Conservation (phyloP, 1,140 invertebrate species). For the Plectus sambesii region DNA sequence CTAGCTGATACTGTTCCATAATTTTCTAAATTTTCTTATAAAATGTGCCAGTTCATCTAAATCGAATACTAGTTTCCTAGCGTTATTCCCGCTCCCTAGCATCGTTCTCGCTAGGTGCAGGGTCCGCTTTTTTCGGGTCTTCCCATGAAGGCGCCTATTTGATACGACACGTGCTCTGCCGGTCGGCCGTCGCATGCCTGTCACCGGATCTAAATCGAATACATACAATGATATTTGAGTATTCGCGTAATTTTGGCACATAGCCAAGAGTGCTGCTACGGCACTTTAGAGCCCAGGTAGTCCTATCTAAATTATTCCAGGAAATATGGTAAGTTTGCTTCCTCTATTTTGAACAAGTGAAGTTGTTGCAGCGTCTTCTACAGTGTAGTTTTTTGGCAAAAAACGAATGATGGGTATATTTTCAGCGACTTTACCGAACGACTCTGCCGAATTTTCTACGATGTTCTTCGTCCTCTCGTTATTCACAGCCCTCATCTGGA, state of each 20-base stretch:
- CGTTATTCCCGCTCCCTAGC: too few relatives aligned
- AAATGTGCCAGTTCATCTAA: neutral
- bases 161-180: too few relatives aligned
- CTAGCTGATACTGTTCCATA: neutral
- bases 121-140: too few relatives aligned
- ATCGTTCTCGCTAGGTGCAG: too few relatives aligned
- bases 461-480: slow-evolving; percentile 80
- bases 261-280: too few relatives aligned
- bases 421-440: slow-evolving; percentile 60
- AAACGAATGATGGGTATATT: slow-evolving; percentile 6
- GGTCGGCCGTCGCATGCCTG: too few relatives aligned
- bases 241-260: neutral
- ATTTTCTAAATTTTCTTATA: neutral
- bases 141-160: too few relatives aligned
- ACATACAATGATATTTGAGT: slow-evolving; percentile 3
- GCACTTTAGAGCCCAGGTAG: neutral
- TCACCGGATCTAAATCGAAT: too few relatives aligned
- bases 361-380: neutral
- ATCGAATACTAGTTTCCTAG: too few relatives aligned
- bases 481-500: slow-evolving; percentile 95
- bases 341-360: slow-evolving; percentile 5
- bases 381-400: neutral
- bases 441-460: slow-evolving; percentile 78
- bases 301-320: slow-evolving; percentile 8
- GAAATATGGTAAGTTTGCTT: slow-evolving; percentile 8